Conservation (phyloP, 2,797 vertebrate genomes). For the Sebastes itinus region DNA sequence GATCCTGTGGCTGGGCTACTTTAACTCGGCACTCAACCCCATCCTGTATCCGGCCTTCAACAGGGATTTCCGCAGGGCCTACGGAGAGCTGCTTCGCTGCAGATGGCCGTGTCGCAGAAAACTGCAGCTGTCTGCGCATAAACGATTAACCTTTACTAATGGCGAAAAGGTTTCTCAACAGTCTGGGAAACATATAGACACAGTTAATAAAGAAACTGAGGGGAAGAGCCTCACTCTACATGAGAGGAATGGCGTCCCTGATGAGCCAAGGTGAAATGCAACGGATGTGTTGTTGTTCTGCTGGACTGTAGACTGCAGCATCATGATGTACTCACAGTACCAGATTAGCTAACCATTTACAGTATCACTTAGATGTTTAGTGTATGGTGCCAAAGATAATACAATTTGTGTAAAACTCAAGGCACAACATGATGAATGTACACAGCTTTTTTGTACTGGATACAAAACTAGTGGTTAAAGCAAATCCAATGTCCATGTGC, state of each 20-base stretch:
- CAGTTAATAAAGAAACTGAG: conserved; percentile 25
- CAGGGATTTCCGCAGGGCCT: conserved; percentile 88
- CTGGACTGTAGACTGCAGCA: not conserved
- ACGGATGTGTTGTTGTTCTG: not conserved
- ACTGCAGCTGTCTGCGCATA: conserved; percentile 27
- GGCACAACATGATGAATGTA: not conserved
- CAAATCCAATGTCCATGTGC: not conserved
- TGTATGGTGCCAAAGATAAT: conserved; percentile 6
- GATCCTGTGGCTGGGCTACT: conserved; percentile 91
- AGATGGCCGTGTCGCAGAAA: conserved; percentile 34
- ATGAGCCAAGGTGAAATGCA: conserved; percentile 44
- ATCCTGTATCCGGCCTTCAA: conserved; percentile 93
- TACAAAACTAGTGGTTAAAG: not conserved
- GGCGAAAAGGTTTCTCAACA: conserved; percentile 23
- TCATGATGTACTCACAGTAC: conserved; percentile 1
- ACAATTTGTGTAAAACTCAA: not conserved
- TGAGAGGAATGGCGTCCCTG: conserved; percentile 26
- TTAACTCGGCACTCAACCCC: conserved; percentile 91
- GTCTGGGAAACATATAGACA: conserved; percentile 16
- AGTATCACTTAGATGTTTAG: not conserved
- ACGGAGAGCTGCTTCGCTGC: conserved; percentile 75
- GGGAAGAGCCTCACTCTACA: conserved; percentile 9
- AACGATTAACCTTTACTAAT: conserved; percentile 34
- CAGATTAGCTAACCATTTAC: not conserved
- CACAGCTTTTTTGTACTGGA: not conserved